Conservation (phyloP, 2,888 invertebrate species). For the Amblyteles armatorius region DNA sequence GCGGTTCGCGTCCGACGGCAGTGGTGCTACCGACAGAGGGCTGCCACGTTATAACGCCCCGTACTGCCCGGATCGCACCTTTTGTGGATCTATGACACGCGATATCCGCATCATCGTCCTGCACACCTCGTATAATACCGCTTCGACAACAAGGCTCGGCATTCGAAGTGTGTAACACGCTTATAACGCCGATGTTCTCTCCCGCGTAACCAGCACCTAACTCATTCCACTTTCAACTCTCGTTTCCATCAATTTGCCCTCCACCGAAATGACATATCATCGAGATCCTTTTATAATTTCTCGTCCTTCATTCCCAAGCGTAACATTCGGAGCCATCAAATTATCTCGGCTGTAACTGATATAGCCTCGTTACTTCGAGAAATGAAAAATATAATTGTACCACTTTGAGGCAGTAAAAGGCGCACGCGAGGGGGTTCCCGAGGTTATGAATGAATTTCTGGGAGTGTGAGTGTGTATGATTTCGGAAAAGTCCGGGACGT, state of each 20-base stretch:
- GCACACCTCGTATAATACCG: constrained; percentile 77
- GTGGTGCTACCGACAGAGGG: constrained; percentile 34
- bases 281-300: constrained; percentile 43
- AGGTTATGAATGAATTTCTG: constrained; percentile 56
- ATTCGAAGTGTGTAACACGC: constrained; percentile 60
- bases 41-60: constrained; percentile 26
- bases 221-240: constrained; percentile 41
- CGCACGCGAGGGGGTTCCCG: background rate
- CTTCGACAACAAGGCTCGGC: constrained; percentile 52
- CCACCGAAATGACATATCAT: constrained; percentile 39
- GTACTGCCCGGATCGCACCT: constrained; percentile 69
- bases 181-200: constrained; percentile 57
- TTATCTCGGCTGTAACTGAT: constrained; percentile 51
- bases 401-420: background rate
- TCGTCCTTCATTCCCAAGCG: constrained; percentile 59
- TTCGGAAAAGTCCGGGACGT: constrained; percentile 39
- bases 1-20: constrained; percentile 62
- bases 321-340: constrained; percentile 60
- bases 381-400: constrained; percentile 57
- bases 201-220: constrained; percentile 47
- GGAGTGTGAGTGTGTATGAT: background rate
- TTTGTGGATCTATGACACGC: constrained; percentile 82
- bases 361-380: constrained; percentile 53
- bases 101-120: constrained; percentile 82
- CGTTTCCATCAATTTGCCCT: constrained; percentile 62